phyloP scores from a whole-genome alignment of 2,113 vertebrate genomes.

The Aspiorhynchus laticeps region DNA sequence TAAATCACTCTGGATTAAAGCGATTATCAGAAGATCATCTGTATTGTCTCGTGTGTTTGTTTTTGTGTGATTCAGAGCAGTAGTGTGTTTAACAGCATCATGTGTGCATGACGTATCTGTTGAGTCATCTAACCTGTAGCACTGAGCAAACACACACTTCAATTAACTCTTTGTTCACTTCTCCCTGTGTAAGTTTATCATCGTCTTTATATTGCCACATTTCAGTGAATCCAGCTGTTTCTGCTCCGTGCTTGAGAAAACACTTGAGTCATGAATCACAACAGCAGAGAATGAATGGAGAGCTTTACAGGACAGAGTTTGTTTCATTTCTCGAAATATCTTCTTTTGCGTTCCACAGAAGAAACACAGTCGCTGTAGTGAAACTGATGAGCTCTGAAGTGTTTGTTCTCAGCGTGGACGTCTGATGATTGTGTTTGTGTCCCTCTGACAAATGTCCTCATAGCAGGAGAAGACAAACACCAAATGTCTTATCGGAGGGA shows the following conservation, averaged over 20 bases:
- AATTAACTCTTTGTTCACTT: background rate
- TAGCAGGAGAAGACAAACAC: conserved; percentile 35
- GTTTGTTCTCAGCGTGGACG: background rate
- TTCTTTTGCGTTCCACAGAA: no score
- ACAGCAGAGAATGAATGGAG: no score
- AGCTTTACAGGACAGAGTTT: no score
- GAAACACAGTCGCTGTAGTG: no score
- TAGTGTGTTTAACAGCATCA: no score
- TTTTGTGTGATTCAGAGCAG: no score
- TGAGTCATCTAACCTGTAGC: background rate
- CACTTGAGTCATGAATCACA: no score
- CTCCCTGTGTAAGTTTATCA: background rate
- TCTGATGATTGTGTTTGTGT: background rate
- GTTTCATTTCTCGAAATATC: no score
- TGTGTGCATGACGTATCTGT: background rate
- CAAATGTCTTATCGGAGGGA: conserved; percentile 46
- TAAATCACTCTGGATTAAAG: no score
- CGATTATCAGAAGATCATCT: no score
- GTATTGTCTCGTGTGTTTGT: no score
- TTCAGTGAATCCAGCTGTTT: background rate
- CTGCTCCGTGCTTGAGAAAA: no score
- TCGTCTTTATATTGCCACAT: background rate
- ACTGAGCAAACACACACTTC: background rate
- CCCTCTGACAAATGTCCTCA: conserved; percentile 24
- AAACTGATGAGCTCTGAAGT: background rate